Conservation (phyloP, 1,140 invertebrate genomes). For the Saccostrea cuccullata region DNA sequence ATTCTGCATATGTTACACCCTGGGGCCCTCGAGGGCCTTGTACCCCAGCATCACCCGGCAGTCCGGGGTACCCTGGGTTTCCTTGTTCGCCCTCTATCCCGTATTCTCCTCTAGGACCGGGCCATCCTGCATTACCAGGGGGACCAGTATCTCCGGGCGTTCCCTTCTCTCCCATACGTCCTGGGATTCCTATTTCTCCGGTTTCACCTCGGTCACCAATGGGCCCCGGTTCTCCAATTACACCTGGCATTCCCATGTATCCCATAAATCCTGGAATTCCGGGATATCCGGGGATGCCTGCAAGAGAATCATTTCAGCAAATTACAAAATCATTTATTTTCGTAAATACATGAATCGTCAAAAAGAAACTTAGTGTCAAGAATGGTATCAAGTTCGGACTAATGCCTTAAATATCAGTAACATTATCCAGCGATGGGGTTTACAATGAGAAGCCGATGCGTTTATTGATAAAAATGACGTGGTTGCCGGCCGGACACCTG, state of each 20-base stretch:
- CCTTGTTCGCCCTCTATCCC: background rate
- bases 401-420: too few relatives aligned
- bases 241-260: background rate
- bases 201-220: background rate
- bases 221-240: background rate
- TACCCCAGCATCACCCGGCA: background rate
- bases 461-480: too few relatives aligned
- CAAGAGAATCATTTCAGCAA: background rate
- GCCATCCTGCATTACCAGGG: background rate
- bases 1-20: background rate
- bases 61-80: background rate
- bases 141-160: background rate
- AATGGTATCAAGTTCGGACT: too few relatives aligned
- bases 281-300: constrained; percentile 2
- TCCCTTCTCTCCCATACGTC: constrained; percentile 18
- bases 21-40: constrained; percentile 13
- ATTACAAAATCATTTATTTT: too few relatives aligned
- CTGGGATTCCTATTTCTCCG: background rate
- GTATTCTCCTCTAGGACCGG: background rate
- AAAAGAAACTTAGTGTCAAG: too few relatives aligned
- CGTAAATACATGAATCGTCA: too few relatives aligned
- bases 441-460: too few relatives aligned
- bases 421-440: too few relatives aligned
- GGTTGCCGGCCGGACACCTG: too few relatives aligned
- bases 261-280: background rate